Evolutionary conservation across 2,888 invertebrate species (phyloP), one percentile per base, ranked within the genome.

Genomic region (Gibbula magus): DNA sequence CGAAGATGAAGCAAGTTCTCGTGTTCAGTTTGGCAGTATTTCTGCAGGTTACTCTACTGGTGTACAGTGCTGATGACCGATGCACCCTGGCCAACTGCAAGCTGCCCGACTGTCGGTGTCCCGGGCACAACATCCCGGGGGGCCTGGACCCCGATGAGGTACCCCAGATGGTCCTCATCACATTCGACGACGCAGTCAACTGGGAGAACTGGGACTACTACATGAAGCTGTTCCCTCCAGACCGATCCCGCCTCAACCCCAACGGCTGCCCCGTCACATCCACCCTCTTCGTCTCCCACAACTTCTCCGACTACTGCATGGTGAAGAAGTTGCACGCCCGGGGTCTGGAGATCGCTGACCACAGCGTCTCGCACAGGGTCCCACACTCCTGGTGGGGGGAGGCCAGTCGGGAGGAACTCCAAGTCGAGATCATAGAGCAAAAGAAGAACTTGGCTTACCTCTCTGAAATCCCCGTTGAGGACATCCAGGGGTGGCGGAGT

Each of bases 221-320:
- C 73, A 75, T 77, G 66, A 79, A 81, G 22, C 75, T 88, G 10
- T 88, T 89, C 79, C 86, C 86, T 0, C 81, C 84, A 5, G 88
- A 88, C 70, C 82, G 88, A 7, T 84, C 83, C 25, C 81, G 90
- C 35, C 86, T 85, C 74, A 96, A 96, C 92, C 95, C 94, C 0
- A 95, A 96, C 89, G 94, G 94, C 0, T 95, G 95, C 81, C 94
- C 94, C 0, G 94, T 94, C 96, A 90, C 97, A 96, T 97, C 97
- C 81, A 99, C 99, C 53, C 98, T 99, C 95, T 99, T 99, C 94
- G 97, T 99, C 84, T 98, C 98, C 75, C 99, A 99, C 93, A 99
- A 99, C 94, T 99, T 99, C 98, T 99, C 99, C 78, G 98, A 99
- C 94, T 99, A 99, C 94, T 97, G 97, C 94, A 97, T 98, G 94